Evolutionary conservation across 2,113 vertebrate species (phyloP).

Genomic region (Oryzias woworae): DNA sequence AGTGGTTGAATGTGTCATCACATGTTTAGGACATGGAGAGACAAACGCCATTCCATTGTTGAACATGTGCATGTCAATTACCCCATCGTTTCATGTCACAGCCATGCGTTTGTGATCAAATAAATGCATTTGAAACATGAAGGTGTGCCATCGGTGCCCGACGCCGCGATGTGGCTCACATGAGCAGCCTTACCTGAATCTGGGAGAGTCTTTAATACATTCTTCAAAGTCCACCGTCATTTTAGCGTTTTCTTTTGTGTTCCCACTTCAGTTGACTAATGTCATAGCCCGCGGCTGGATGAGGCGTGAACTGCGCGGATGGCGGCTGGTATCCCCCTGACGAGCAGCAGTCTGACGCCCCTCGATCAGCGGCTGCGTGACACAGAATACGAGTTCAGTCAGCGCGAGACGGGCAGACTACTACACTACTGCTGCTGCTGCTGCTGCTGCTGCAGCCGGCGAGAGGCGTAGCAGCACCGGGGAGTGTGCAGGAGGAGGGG

Average conservation of each 20-base stretch:
- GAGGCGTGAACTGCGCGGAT: slow-evolving; percentile 43
- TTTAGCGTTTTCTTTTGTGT: slow-evolving; percentile 75
- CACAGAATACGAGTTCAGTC: slow-evolving; percentile 46
- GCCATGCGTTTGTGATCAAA: not conserved
- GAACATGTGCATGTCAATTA: slow-evolving; percentile 21
- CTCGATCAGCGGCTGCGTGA: slow-evolving; percentile 62
- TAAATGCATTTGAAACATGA: slow-evolving; percentile 42
- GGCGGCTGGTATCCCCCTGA: slow-evolving; percentile 41
- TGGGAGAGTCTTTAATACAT: slow-evolving; percentile 93
- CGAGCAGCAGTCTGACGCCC: slow-evolving; percentile 54
- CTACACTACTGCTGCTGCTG: slow-evolving; percentile 41
- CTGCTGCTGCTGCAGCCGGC: slow-evolving; percentile 43
- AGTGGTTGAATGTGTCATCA: not conserved
- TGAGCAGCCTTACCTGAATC: slow-evolving; percentile 84
- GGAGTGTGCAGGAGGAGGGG: not conserved
- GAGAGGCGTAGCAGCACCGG: not conserved
- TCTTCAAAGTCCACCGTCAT: slow-evolving; percentile 97
- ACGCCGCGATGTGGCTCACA: slow-evolving; percentile 24
- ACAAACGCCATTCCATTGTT: slow-evolving; percentile 21
- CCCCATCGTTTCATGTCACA: slow-evolving; percentile 21
- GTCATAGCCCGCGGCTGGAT: slow-evolving; percentile 66
- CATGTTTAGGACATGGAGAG: not conserved
- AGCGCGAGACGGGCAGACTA: slow-evolving; percentile 49
- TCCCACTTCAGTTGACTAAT: slow-evolving; percentile 59
- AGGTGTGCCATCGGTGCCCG: slow-evolving; percentile 70